These are phyloP conservation scores for Hirtodrosophila histrioides DNA, from an alignment of 2,888 invertebrate species.

Conservation along the genomic window DNA sequence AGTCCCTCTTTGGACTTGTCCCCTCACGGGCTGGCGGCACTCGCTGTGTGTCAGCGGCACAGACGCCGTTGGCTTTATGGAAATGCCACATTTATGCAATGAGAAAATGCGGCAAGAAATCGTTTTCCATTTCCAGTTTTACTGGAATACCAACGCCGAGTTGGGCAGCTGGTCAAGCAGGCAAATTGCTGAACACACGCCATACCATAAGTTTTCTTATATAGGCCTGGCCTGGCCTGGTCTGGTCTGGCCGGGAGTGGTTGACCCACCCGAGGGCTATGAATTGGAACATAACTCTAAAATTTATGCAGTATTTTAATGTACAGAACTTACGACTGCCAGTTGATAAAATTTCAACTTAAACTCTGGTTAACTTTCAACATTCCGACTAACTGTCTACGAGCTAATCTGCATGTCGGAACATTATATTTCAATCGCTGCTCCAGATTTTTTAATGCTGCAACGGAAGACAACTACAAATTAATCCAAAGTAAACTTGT, in stretches of 20 bases:
- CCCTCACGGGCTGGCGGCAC: conserved; percentile 12
- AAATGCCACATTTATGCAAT: conserved; percentile 77
- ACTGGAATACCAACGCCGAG: conserved; percentile 59
- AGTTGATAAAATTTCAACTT: no score
- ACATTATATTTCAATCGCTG: conserved; percentile 9
- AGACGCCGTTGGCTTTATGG: conserved; percentile 60
- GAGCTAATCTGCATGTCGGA: not conserved
- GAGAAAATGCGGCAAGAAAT: conserved; percentile 68
- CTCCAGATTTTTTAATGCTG: conserved; percentile 17
- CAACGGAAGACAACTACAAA: conserved; percentile 2
- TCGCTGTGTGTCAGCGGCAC: conserved; percentile 66
- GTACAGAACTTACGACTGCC: no score
- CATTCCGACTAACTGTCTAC: not conserved
- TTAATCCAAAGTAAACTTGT: conserved; percentile 14
- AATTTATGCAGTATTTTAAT: not conserved
- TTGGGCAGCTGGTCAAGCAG: conserved; percentile 61
- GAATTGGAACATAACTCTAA: not conserved
- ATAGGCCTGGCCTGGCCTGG: not conserved
- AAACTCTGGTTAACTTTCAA: not conserved
- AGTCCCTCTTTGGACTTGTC: conserved; percentile 9
- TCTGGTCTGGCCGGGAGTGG: no score
- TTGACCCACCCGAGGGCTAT: conserved; percentile 3
- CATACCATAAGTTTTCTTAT: conserved; percentile 30
- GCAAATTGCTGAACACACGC: conserved; percentile 42
- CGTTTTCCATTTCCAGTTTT: conserved; percentile 72